These are phyloP conservation scores for Sclerurus mexicanus DNA, from an alignment of 2,113 vertebrate species.

Conservation along the genomic window DNA sequence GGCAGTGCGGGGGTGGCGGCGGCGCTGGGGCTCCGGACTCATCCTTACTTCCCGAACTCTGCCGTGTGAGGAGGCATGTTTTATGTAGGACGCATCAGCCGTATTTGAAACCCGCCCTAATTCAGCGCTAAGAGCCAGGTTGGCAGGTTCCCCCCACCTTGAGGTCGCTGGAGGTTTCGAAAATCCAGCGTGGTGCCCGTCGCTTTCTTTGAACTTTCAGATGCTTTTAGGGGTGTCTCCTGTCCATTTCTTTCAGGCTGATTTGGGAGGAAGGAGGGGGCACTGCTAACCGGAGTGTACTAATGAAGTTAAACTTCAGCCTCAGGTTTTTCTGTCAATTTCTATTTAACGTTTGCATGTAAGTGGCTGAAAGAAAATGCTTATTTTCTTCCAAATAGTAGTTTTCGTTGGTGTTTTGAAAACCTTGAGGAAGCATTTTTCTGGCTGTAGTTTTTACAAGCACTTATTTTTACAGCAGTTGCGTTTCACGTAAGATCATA, in stretches of 20 bases:
- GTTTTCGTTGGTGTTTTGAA: not conserved
- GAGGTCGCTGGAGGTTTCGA: not conserved
- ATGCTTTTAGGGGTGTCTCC: not conserved
- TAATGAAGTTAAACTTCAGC: not conserved
- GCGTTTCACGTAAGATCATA: rapidly evolving
- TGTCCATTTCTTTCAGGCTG: not conserved
- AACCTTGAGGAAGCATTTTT: not conserved
- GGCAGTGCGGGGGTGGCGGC: not conserved
- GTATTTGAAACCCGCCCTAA: not conserved
- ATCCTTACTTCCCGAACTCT: not conserved
- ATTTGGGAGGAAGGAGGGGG: rapidly evolving
- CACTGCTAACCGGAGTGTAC: not conserved
- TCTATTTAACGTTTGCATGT: not conserved
- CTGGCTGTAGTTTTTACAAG: not conserved
- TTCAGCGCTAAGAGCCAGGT: not conserved
- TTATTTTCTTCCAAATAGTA: not conserved
- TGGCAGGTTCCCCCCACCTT: rapidly evolving
- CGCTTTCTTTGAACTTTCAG: not conserved
- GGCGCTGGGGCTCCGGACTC: not conserved
- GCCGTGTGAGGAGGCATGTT: not conserved
- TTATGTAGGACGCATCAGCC: not conserved
- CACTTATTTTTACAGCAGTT: not conserved
- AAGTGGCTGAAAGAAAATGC: not conserved
- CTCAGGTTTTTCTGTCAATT: not conserved
- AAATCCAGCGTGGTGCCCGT: not conserved